Percentiles rank a stretch among this genome's conserved stretches.
Conservation (phyloP, 2,888 invertebrate genomes). For the Drosophila fulvimacula region DNA sequence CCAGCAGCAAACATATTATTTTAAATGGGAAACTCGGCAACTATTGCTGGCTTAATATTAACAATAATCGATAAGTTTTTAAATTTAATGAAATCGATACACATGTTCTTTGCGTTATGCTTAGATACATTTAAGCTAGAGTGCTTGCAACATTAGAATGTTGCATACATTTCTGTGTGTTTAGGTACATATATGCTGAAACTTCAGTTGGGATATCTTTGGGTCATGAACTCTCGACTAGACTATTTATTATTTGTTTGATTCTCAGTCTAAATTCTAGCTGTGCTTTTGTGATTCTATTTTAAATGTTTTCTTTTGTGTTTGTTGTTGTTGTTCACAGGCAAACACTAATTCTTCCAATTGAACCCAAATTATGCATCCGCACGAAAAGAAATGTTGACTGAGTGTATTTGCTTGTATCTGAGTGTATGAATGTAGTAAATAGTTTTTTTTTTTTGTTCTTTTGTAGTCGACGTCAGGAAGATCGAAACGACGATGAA, state of each 20-base stretch:
- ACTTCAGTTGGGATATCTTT: neutral
- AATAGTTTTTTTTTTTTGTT: conserved; percentile 40
- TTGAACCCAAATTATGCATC: conserved; percentile 62
- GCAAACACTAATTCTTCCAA: conserved; percentile 67
- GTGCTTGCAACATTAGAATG: neutral
- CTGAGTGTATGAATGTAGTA: conserved; percentile 27
- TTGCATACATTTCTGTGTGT: neutral
- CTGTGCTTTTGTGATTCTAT: conserved; percentile 5
- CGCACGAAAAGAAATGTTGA: conserved; percentile 39
- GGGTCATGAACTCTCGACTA: too few relatives aligned
- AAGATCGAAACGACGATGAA: conserved; percentile 34
- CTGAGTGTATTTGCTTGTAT: neutral
- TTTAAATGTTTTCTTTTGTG: conserved; percentile 2
- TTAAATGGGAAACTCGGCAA: neutral
- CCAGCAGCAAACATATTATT: neutral
- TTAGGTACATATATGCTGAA: neutral
- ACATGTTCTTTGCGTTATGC: neutral
- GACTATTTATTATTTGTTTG: neutral
- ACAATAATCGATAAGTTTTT: neutral
- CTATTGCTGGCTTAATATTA: neutral
- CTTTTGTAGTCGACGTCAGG: conserved; percentile 21
- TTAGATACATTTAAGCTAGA: neutral
- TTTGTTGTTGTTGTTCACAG: conserved; percentile 43
- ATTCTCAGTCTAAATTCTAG: conserved; percentile 12
- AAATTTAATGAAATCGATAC: neutral